A percentile compares a stretch with the other conserved stretches of the same genome.
Conservation (phyloP, 2,113 vertebrate genomes). For the Charadrius vociferus region DNA sequence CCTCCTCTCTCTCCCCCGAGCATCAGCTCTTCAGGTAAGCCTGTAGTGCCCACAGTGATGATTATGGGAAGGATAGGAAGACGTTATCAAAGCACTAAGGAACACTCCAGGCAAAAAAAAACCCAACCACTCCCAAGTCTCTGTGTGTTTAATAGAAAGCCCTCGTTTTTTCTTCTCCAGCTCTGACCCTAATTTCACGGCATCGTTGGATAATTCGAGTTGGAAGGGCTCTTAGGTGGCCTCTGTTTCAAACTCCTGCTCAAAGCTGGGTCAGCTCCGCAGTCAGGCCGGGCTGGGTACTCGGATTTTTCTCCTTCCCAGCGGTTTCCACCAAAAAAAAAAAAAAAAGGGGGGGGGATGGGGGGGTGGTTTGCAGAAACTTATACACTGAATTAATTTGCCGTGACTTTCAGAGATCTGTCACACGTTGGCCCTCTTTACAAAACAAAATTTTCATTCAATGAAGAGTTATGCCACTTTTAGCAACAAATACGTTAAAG, state of each 20-base stretch:
- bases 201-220: background rate
- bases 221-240: background rate
- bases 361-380: background rate
- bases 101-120: background rate
- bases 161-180: background rate
- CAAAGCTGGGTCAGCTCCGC: background rate
- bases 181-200: background rate
- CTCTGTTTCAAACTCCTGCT: background rate
- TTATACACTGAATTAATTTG: background rate
- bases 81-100: background rate
- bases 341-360: accelerated
- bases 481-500: background rate
- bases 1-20: background rate
- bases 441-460: background rate
- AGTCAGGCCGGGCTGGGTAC: background rate
- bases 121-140: background rate
- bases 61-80: background rate
- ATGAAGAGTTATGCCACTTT: background rate
- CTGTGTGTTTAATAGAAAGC: background rate
- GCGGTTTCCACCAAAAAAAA: background rate
- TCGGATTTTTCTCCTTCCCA: background rate
- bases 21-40: background rate
- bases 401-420: background rate
- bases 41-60: background rate
- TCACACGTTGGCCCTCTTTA: background rate